Evolutionary conservation across 2,888 invertebrate genomes (phyloP), one percentile per base, ranked within the genome.

Genomic region (Mythimna ferrago): DNA sequence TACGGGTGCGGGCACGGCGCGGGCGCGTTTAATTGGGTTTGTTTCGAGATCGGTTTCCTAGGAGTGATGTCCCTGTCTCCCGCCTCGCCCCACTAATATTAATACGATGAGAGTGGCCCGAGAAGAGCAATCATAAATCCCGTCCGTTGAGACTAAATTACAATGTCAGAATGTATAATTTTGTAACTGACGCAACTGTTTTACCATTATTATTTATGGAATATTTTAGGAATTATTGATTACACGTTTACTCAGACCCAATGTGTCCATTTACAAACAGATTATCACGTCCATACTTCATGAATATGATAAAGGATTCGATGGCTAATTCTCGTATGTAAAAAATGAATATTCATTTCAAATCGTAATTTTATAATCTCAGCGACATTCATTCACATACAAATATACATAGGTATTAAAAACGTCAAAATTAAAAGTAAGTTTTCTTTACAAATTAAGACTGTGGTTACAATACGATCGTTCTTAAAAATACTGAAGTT

Each of bases 81-180:
- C 70, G 77, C 72, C 62, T 58, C 71, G 57, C 75, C 78, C 66
- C 78, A 80, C 83, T 84, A 86, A 87, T 89, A 90, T 89, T 89
- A 89, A 89, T 89, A 87, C 83, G 83, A 78, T 76, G 82, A 83
- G 82, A 86, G 87, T 83, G 81, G 79, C 83, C 82, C 80, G 76
- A 84, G 83, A 86, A 84, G 84, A 87, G 84, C 84, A 88, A 89
- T 90, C 87, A 90, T 89, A 91, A 91, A 91, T 90, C 89, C 86
- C 69, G 82, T 85, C 87, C 86, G 82, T 81, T 83, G 88, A 86
- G 86, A 87, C 73, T 86, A 86, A 89, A 89, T 90, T 89, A 87
- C 82, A 87, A 86, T 82, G 83, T 85, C 83, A 86, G 85, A 88
- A 85, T 87, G 85, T 87, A 83, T 85, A 89, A 87, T 85, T 86